phyloP scores from a whole-genome alignment of 2,888 invertebrate species.

The Dyspetes luteomarginatus region DNA sequence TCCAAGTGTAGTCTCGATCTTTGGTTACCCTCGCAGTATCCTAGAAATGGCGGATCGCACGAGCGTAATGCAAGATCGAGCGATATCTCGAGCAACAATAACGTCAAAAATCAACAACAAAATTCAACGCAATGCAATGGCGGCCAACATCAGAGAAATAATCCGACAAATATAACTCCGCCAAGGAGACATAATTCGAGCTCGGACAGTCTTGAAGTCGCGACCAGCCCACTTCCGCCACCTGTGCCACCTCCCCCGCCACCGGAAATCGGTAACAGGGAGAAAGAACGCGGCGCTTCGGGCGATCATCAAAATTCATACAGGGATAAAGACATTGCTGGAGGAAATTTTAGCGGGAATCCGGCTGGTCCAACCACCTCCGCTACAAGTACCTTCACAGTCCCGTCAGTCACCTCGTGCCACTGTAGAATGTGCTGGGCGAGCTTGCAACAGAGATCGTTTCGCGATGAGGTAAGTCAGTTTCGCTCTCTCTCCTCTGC shows the following conservation, averaged over 20 bases:
- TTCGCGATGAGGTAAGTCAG: slow-evolving; percentile 81
- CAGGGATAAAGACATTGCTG: slow-evolving; percentile 76
- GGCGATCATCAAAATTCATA: slow-evolving; percentile 59
- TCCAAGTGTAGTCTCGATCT: slow-evolving; percentile 79
- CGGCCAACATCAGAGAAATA: slow-evolving; percentile 57
- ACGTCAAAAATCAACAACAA: slow-evolving; percentile 55
- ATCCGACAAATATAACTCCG: slow-evolving; percentile 79
- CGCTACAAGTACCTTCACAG: slow-evolving; percentile 38
- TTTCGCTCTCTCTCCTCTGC: not conserved
- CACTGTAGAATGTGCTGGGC: slow-evolving; percentile 81
- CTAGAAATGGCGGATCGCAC: slow-evolving; percentile 53
- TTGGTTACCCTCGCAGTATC: slow-evolving; percentile 79
- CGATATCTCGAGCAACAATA: slow-evolving; percentile 62
- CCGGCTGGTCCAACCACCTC: slow-evolving; percentile 39
- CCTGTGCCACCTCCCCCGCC: slow-evolving; percentile 84
- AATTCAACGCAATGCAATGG: slow-evolving; percentile 52
- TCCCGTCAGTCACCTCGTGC: slow-evolving; percentile 69
- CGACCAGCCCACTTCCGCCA: slow-evolving; percentile 82
- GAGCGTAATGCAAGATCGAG: slow-evolving; percentile 69
- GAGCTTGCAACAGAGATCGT: slow-evolving; percentile 79
- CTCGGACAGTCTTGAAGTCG: slow-evolving; percentile 82
- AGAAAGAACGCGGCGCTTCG: slow-evolving; percentile 72
- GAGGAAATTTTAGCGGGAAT: slow-evolving; percentile 45
- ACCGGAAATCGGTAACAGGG: slow-evolving; percentile 77
- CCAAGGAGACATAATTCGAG: slow-evolving; percentile 82